Conservation (phyloP, 2,113 vertebrate genomes). For the Callipepla californica region DNA sequence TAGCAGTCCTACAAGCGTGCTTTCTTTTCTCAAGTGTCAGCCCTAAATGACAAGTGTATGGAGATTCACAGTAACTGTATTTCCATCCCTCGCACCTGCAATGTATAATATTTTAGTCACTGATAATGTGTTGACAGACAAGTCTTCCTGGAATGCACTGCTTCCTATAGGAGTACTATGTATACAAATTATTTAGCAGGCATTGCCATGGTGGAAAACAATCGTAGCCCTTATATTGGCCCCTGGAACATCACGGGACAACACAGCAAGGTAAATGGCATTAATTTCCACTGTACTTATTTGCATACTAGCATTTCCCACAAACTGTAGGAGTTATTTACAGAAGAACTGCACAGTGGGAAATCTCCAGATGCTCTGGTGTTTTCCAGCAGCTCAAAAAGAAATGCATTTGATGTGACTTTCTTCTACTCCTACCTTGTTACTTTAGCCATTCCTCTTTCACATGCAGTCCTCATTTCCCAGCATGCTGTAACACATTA, state of each 20-base stretch:
- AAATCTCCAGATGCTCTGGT: constrained; percentile 29
- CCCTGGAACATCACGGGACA: constrained; percentile 39
- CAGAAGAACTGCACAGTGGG: constrained; percentile 54
- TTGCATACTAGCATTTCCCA: constrained; percentile 53
- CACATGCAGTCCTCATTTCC: constrained; percentile 46
- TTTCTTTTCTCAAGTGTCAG: constrained; percentile 13
- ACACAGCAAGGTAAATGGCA: constrained; percentile 48
- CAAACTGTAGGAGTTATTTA: constrained; percentile 76
- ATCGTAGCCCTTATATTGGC: constrained; percentile 3
- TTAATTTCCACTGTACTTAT: constrained; percentile 47
- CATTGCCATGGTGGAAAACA: background rate
- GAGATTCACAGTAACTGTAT: constrained; percentile 35
- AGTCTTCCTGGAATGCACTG: constrained; percentile 1
- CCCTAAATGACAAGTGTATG: background rate
- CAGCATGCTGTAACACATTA: constrained; percentile 60
- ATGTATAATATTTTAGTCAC: background rate
- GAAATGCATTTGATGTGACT: constrained; percentile 38
- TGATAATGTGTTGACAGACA: background rate
- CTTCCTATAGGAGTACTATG: constrained; percentile 46
- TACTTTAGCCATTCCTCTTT: constrained; percentile 22
- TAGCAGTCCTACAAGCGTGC: constrained; percentile 56
- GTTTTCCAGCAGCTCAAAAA: constrained; percentile 33
- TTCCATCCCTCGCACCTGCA: constrained; percentile 13
- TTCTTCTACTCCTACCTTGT: constrained; percentile 35
- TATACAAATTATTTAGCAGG: constrained; percentile 39